Base-by-base conservation (phyloP, 2,888 invertebrate genomes). In the Acanthosepion pharaonis region DNA sequence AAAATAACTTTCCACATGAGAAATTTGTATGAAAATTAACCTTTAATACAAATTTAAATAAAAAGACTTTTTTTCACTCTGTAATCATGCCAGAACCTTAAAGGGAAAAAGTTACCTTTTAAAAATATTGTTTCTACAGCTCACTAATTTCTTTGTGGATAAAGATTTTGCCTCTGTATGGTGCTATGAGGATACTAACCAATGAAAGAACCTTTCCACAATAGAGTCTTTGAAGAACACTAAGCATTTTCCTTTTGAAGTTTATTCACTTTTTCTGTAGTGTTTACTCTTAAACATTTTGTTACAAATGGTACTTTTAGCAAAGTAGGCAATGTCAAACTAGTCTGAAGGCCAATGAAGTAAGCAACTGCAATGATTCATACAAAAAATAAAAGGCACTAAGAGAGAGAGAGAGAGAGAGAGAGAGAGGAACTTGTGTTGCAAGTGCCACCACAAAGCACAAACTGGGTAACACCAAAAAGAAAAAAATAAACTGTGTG, bases 361-460 rank as follows among this genome's bases (percentile, higher is more conserved):
- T 78, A n/a, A 78, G n/a, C 78, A n/a, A 78, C n/a, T 78, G 78
- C 78, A n/a, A 78, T 78, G 78, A 78, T 78, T 78, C 78, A 78
- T 78, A 78, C n/a, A 2, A 78, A n/a, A 59, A 78, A 78, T n/a
- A 15, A 78, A n/a, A 78, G n/a, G 23, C 15, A 59, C 20, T 25
- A n/a, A 78, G n/a, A 78, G 11, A n/a, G n/a, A 78, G n/a, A 15
- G n/a, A 78, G 78, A n/a, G 33, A 78, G 78, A 78, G 18, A 15
- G n/a, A 78, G 11, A 11, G 23, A 2, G n/a, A 9, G 78, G 15
- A 15, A 18, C n/a, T 11, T 78, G 78, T 78, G 78, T 9, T 78
- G 78, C 78, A 78, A 78, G 8, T 78, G 78, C n/a, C n/a, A 15
- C 78, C 78, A 78, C 78, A n/a, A 78, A 78, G n/a, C 78, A 78